Base-by-base conservation (phyloP, 2,888 invertebrate genomes). In the Bombyx huttoni region DNA sequence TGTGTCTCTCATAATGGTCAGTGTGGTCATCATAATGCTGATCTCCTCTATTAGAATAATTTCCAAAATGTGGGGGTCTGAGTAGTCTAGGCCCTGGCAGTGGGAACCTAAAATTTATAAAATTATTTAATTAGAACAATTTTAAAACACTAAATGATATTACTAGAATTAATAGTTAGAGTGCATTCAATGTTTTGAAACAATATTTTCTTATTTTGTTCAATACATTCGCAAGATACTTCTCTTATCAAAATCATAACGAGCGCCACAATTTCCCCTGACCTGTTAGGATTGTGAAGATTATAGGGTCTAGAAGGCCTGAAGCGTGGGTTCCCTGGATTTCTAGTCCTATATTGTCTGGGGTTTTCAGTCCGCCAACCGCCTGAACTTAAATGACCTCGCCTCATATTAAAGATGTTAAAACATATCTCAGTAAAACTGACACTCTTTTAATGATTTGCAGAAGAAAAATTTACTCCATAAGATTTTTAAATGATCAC, bases 331-430 rank as follows among this genome's bases (percentile, higher is more conserved):
- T 71, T 63, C 40, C 75, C 78, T 53, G 74, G 73, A 58, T 67
- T 68, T 68, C 85, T 76, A 54, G 85, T 77, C 61, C 82, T 79
- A 58, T 78, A 87, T 71, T 79, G 74, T 63, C 84, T 78, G 45
- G 71, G 75, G 72, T 78, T 78, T 63, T 86, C 87, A 69, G 66
- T 77, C 67, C 85, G 76, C 88, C 88, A 87, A 67, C 81, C 81
- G 59, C 82, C 77, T 60, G 73, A 70, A 62, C 77, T 74, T 61
- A 75, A 64, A 67, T 85, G 87, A 85, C 87, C 86, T 83, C 88
- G 85, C 63, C 87, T 78, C 88, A 88, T 88, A 64, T 64, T 81
- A 68, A 56, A 58, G 70, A 59, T 58, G 61, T 71, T 73, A 76
- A 55, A 67, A 63, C 82, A 83, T 80, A 68, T 60, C 75, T 62